These are phyloP conservation scores for Morpho achilles DNA, from an alignment of 2,888 invertebrate genomes.

Conservation along the genomic window DNA sequence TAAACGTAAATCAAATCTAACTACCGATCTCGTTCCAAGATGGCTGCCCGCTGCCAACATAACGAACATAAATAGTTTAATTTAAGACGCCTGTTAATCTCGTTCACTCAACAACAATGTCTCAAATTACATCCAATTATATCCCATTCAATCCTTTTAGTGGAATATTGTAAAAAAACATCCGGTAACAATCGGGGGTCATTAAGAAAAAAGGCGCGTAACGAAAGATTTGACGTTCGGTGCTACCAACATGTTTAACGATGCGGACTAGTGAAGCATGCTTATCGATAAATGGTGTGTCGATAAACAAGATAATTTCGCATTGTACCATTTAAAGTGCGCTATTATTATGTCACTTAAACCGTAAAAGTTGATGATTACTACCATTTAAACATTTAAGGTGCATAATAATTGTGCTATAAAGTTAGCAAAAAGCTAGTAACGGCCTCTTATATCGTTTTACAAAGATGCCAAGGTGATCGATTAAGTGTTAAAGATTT, in stretches of 20 bases:
- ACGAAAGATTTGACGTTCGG: conserved; percentile 64
- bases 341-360: conserved; percentile 25
- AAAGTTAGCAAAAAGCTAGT: conserved; percentile 17
- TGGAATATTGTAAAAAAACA: conserved; percentile 58
- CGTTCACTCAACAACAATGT: conserved; percentile 64
- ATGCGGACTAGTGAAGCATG: conserved; percentile 33
- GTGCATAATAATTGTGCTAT: conserved; percentile 14
- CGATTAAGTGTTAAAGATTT: conserved; percentile 4
- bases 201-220: conserved; percentile 71
- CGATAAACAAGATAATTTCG: conserved; percentile 24
- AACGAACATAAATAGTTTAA: conserved; percentile 57
- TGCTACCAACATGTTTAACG: conserved; percentile 64
- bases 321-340: conserved; percentile 23
- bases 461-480: conserved; percentile 13
- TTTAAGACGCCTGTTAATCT: conserved; percentile 61
- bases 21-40: conserved; percentile 60
- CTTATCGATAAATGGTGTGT: conserved; percentile 39
- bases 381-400: conserved; percentile 21
- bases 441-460: conserved; percentile 6
- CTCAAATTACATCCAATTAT: conserved; percentile 78
- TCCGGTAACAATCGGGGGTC: conserved; percentile 64
- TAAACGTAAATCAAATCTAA: conserved; percentile 56
- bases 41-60: conserved; percentile 60
- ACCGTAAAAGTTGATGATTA: conserved; percentile 28
- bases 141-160: conserved; percentile 72